Conservation (phyloP, 2,113 vertebrate genomes). For the Festucalex cinctus region DNA sequence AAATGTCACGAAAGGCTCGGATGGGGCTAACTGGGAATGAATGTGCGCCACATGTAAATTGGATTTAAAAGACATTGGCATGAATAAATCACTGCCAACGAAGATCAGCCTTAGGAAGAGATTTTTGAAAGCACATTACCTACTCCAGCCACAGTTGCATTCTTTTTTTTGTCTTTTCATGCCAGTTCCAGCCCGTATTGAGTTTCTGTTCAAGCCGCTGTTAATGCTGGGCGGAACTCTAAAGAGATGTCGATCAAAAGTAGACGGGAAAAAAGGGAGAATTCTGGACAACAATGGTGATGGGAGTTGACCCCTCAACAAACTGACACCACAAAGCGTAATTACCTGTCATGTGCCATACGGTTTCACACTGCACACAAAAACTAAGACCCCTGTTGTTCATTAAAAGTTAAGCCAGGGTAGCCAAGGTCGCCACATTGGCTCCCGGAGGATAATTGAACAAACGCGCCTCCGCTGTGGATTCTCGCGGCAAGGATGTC, state of each 20-base stretch:
- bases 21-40: conserved; percentile 23
- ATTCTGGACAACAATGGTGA: conserved; percentile 57
- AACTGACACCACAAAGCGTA: conserved; percentile 59
- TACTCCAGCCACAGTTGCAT: not conserved
- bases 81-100: conserved; percentile 37
- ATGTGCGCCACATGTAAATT: conserved; percentile 37
- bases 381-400: conserved; percentile 45
- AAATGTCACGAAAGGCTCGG: conserved; percentile 30
- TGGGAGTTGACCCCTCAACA: conserved; percentile 53
- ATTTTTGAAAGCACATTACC: conserved; percentile 6
- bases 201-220: conserved; percentile 66
- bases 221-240: conserved; percentile 33
- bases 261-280: conserved; percentile 30
- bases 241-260: conserved; percentile 66
- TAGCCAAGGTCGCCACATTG: conserved; percentile 50
- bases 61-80: conserved; percentile 38
- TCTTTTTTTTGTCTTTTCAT: conserved; percentile 38
- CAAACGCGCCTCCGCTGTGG: conserved; percentile 38
- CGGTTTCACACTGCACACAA: conserved; percentile 60
- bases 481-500: conserved; percentile 26
- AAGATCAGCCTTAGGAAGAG: conserved; percentile 11
- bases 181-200: conserved; percentile 47
- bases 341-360: conserved; percentile 69
- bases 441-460: conserved; percentile 57
- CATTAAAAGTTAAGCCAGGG: conserved; percentile 49